These are phyloP conservation scores for Rhyacophila evoluta DNA, from an alignment of 2,888 invertebrate genomes.

Conservation along the genomic window DNA sequence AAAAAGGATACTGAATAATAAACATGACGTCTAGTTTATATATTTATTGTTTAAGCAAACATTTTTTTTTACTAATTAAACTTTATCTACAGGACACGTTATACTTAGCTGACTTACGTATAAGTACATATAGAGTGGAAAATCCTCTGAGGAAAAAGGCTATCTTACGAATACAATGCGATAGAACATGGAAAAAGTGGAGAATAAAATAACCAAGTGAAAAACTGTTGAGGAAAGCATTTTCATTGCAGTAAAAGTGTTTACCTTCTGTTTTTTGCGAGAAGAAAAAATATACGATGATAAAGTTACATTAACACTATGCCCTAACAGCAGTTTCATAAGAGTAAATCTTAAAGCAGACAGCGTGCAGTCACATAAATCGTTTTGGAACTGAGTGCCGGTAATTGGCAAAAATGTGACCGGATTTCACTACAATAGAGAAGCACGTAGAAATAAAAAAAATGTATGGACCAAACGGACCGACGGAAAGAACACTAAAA, in stretches of 20 bases:
- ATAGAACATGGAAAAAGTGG: background rate
- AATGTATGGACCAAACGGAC: background rate
- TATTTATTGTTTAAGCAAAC: too few relatives aligned
- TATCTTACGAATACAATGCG: background rate
- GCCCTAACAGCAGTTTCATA: slow-evolving; percentile 40
- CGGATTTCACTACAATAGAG: slow-evolving; percentile 37
- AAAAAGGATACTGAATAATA: too few relatives aligned
- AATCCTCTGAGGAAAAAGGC: too few relatives aligned
- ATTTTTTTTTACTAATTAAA: too few relatives aligned
- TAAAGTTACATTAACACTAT: slow-evolving; percentile 39
- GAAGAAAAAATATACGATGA: background rate
- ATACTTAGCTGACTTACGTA: too few relatives aligned
- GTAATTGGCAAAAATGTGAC: slow-evolving; percentile 53
- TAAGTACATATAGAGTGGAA: too few relatives aligned
- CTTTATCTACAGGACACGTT: too few relatives aligned
- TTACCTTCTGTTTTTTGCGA: slow-evolving; percentile 12
- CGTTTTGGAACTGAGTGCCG: slow-evolving; percentile 39
- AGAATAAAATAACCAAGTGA: background rate
- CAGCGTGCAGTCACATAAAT: slow-evolving; percentile 46
- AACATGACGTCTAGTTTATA: too few relatives aligned
- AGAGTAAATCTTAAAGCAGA: slow-evolving; percentile 49
- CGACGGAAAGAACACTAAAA: background rate
- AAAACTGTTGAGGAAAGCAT: slow-evolving; percentile 23
- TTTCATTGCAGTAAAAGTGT: slow-evolving; percentile 23
- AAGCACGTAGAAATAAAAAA: background rate